These are phyloP conservation scores for Sanderia malayensis DNA, from an alignment of 30 jellyfish, hydroid and myxozoan species.

Conservation along the genomic window DNA sequence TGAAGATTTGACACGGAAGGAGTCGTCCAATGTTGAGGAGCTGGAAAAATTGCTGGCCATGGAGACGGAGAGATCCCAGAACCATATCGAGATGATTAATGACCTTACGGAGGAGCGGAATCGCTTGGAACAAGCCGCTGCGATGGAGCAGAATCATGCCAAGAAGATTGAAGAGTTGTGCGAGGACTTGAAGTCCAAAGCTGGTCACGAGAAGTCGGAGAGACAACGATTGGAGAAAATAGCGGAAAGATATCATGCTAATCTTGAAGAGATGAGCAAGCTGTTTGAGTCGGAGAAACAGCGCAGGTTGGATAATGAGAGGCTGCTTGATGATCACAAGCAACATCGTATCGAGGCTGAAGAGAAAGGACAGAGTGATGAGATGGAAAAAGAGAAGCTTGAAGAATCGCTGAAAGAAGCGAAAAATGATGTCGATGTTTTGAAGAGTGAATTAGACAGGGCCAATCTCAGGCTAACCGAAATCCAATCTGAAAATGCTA, in stretches of 20 bases:
- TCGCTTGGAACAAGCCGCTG: conserved; percentile 45
- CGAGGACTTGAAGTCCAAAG: conserved; percentile 40
- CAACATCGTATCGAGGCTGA: conserved; percentile 32
- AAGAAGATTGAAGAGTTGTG: conserved; percentile 35
- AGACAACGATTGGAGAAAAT: conserved; percentile 57
- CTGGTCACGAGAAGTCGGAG: conserved; percentile 54
- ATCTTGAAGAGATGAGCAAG: conserved; percentile 64
- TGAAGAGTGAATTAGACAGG: conserved; percentile 35
- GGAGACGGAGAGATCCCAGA: conserved; percentile 27
- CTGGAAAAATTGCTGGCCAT: conserved; percentile 17
- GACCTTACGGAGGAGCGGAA: conserved; percentile 24
- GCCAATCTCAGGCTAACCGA: too few species aligned
- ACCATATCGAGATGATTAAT: conserved; percentile 3
- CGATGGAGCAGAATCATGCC: conserved; percentile 45
- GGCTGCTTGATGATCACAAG: conserved; percentile 25
- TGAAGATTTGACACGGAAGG: conserved; percentile 18
- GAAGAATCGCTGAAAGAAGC: conserved; percentile 38
- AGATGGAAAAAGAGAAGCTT: conserved; percentile 33
- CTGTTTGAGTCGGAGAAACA: conserved; percentile 58
- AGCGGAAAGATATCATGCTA: conserved; percentile 65
- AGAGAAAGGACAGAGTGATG: conserved; percentile 49
- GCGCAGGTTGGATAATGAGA: conserved; percentile 46
- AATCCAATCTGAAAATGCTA: conserved; percentile 37
- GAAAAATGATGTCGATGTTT: neutral
- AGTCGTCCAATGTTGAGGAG: conserved; percentile 27